Conservation (phyloP, 1,140 invertebrate species). For the Babylonia areolata region DNA sequence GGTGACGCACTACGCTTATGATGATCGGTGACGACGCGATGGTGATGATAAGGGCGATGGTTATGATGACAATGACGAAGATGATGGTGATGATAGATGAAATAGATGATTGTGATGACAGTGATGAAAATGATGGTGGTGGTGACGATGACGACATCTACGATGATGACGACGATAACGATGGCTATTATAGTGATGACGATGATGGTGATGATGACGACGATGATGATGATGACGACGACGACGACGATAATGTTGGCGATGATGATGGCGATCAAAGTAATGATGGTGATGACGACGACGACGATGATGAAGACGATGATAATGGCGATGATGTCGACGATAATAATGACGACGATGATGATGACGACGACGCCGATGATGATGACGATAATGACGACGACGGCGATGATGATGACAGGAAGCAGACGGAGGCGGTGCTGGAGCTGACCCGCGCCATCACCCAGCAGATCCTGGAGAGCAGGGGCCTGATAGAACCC, state of each 20-base stretch:
- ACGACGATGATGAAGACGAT: not conserved
- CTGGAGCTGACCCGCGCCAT: conserved; percentile 66
- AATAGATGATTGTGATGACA: too few relatives aligned
- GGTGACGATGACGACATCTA: too few relatives aligned
- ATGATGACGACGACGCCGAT: not conserved
- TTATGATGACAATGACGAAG: too few relatives aligned
- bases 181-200: not conserved
- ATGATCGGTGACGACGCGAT: too few relatives aligned
- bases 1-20: too few relatives aligned
- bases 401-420: conserved; percentile 36
- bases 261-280: not conserved
- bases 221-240: not conserved
- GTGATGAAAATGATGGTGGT: too few relatives aligned
- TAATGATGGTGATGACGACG: not conserved
- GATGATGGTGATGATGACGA: not conserved
- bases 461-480: conserved; percentile 70
- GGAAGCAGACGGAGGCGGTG: conserved; percentile 66
- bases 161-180: too few relatives aligned
- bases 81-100: too few relatives aligned
- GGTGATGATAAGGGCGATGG: too few relatives aligned
- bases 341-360: not conserved
- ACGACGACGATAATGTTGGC: not conserved
- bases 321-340: not conserved
- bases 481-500: conserved; percentile 51
- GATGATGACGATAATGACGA: not conserved